Conservation (phyloP, 2,113 vertebrate species). For the Rhabdomys dilectus region DNA sequence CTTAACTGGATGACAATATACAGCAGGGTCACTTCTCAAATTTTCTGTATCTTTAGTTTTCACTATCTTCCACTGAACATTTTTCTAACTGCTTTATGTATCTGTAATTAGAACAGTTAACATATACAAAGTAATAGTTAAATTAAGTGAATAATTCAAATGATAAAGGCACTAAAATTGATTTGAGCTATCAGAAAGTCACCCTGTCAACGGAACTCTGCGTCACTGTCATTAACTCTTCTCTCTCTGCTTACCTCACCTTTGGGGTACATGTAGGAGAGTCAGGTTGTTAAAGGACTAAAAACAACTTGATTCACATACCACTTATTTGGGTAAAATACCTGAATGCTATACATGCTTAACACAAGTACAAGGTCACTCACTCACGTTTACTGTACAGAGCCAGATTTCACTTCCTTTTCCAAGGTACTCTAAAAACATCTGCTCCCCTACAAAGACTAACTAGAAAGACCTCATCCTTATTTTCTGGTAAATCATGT, state of each 20-base stretch:
- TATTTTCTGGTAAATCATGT: constrained; percentile 50
- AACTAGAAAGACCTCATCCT: constrained; percentile 35
- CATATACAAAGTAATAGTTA: constrained; percentile 72
- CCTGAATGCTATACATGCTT: constrained; percentile 67
- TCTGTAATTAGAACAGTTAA: constrained; percentile 67
- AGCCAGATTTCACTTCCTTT: constrained; percentile 43
- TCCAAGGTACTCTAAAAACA: constrained; percentile 37
- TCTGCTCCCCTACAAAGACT: constrained; percentile 22
- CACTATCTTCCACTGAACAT: constrained; percentile 62
- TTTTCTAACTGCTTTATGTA: constrained; percentile 66
- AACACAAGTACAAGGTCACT: constrained; percentile 22
- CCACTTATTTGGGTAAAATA: constrained; percentile 34
- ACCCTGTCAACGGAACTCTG: constrained; percentile 62
- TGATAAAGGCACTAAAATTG: constrained; percentile 89
- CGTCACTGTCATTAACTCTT: constrained; percentile 55
- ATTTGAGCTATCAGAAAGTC: constrained; percentile 80
- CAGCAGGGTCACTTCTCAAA: background rate
- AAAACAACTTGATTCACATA: constrained; percentile 34
- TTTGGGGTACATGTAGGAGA: background rate
- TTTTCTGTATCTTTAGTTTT: constrained; percentile 48
- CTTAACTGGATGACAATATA: constrained; percentile 21
- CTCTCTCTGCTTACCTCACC: constrained; percentile 71
- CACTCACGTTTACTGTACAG: constrained; percentile 6
- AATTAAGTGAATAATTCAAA: constrained; percentile 81
- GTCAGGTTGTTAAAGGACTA: constrained; percentile 25